phyloP scores from a whole-genome alignment of 2,888 invertebrate genomes.

The Stenolophus ochropezus region DNA sequence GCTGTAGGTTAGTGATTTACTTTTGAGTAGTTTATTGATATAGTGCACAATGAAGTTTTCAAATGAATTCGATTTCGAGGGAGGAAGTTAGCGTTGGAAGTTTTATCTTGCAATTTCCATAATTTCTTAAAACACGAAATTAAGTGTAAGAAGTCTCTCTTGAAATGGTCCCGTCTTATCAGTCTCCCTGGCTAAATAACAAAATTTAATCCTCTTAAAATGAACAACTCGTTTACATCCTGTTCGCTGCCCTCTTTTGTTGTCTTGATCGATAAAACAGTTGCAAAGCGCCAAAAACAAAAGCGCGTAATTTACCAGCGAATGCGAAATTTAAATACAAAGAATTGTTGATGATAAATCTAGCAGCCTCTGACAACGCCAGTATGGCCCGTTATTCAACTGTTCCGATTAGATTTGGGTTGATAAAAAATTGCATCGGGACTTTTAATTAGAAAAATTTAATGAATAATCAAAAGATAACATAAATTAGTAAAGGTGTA shows the following conservation, averaged over 20 bases:
- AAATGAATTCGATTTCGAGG: too few relatives aligned
- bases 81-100: too few relatives aligned
- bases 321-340: slow-evolving; percentile 48
- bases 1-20: too few relatives aligned
- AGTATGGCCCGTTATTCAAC: neutral
- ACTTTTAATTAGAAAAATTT: too few relatives aligned
- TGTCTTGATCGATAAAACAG: slow-evolving; percentile 53
- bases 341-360: slow-evolving; percentile 39
- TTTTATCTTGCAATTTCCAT: neutral
- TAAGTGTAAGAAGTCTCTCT: neutral
- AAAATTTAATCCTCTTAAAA: slow-evolving; percentile 52
- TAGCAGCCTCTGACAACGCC: slow-evolving; percentile 3
- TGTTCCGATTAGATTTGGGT: neutral
- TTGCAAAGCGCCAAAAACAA: slow-evolving; percentile 45
- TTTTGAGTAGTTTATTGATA: too few relatives aligned
- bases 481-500: too few relatives aligned
- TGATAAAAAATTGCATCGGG: neutral
- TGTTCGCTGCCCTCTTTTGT: slow-evolving; percentile 46
- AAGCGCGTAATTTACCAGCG: slow-evolving; percentile 49
- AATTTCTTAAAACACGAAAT: neutral
- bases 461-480: too few relatives aligned
- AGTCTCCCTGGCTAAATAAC: neutral
- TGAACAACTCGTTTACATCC: slow-evolving; percentile 53
- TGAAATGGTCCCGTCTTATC: neutral
- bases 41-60: too few relatives aligned